A percentile compares a stretch with the other conserved stretches of the same genome.
Conservation (phyloP, 2,888 invertebrate species). For the Leptinotarsa juncta region DNA sequence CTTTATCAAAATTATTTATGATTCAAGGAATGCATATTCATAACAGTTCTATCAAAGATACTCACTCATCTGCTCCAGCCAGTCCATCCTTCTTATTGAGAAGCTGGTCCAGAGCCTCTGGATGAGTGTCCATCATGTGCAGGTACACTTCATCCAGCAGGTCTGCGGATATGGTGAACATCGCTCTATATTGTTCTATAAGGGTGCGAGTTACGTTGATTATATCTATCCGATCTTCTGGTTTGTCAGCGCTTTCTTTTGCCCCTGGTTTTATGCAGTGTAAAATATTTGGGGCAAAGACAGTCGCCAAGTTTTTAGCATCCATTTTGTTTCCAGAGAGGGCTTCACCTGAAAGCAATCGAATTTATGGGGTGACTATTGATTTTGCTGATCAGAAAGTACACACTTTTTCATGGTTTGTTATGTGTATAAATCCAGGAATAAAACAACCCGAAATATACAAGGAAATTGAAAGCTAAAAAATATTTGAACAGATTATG, state of each 20-base stretch:
- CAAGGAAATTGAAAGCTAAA: no score
- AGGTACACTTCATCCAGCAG: slow-evolving; percentile 88
- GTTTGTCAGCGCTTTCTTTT: slow-evolving; percentile 70
- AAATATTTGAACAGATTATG: no score
- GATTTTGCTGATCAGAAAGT: not conserved
- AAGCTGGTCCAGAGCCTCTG: slow-evolving; percentile 80
- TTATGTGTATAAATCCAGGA: no score
- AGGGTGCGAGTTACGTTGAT: slow-evolving; percentile 88
- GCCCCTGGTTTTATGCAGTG: slow-evolving; percentile 76
- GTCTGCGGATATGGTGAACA: slow-evolving; percentile 83
- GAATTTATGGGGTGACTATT: not conserved
- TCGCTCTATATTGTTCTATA: slow-evolving; percentile 78
- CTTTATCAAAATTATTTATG: no score
- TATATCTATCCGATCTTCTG: slow-evolving; percentile 86
- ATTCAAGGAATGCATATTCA: not conserved
- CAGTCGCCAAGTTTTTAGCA: slow-evolving; percentile 89
- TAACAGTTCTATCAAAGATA: slow-evolving; percentile 22
- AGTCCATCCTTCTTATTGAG: slow-evolving; percentile 66
- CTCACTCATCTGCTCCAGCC: slow-evolving; percentile 66
- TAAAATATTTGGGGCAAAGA: slow-evolving; percentile 94
- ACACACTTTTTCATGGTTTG: not conserved
- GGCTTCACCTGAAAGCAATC: slow-evolving; percentile 67
- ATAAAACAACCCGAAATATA: no score
- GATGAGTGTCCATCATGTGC: slow-evolving; percentile 86
- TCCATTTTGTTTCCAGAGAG: slow-evolving; percentile 93